Evolutionary conservation across 2,113 vertebrate genomes (phyloP).

Genomic region (Pterocles burchelli): DNA sequence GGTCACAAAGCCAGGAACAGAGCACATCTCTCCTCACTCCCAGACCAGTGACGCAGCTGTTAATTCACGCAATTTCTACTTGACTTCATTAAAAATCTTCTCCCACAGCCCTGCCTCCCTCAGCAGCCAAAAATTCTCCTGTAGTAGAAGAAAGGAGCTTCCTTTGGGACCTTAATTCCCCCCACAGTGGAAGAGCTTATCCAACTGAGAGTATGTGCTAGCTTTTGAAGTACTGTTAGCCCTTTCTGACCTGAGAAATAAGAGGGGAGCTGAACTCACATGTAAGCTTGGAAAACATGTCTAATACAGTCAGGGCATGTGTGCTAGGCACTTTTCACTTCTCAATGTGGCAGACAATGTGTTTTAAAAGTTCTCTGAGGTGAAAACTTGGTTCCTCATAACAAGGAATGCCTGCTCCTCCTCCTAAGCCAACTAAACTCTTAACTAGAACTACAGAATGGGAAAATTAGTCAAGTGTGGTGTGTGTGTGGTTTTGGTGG

Average conservation of each 20-base stretch:
- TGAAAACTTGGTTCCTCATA: neutral
- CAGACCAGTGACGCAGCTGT: neutral
- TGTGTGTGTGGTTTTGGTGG: neutral
- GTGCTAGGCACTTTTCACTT: neutral
- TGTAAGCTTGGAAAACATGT: neutral
- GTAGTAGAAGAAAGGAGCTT: constrained; percentile 13
- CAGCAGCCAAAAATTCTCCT: neutral
- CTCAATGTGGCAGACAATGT: neutral
- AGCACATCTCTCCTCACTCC: neutral
- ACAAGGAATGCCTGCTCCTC: neutral
- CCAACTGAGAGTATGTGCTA: neutral
- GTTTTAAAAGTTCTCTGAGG: neutral
- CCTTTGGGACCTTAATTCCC: constrained; percentile 19
- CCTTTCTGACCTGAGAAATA: constrained; percentile 29
- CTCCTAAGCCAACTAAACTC: neutral
- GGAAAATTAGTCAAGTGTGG: neutral
- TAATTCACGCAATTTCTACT: constrained; percentile 18
- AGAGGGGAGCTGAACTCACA: neutral
- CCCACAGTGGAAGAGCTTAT: neutral
- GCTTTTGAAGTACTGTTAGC: constrained; percentile 39
- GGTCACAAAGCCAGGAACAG: neutral
- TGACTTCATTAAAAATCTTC: constrained; percentile 39
- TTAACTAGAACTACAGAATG: neutral
- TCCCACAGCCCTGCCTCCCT: constrained; percentile 15
- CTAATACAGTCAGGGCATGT: neutral